Percentiles rank a stretch among this genome's conserved stretches.
Evolutionary conservation across 2,888 invertebrate species (phyloP).

Genomic region (Cantharis nigra): DNA sequence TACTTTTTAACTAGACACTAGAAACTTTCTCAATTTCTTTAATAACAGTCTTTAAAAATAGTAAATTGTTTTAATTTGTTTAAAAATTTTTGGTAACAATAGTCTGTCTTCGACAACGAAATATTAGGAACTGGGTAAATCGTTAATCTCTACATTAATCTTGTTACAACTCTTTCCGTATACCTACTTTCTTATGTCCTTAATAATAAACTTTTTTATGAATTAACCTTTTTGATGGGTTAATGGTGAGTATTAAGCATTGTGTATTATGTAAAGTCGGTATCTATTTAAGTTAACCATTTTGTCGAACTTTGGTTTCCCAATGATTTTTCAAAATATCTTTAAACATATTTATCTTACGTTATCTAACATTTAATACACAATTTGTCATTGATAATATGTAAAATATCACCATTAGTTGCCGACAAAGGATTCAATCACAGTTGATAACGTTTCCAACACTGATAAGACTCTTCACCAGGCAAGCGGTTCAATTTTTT

Average conservation of each 20-base stretch:
- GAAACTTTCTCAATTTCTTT: not conserved
- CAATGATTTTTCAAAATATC: slow-evolving; percentile 15
- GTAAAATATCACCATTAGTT: slow-evolving; percentile 48
- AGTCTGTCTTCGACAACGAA: too few relatives aligned
- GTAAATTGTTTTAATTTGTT: not conserved
- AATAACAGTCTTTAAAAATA: not conserved
- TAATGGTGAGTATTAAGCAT: not conserved
- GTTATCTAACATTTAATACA: slow-evolving; percentile 36
- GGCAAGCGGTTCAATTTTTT: slow-evolving; percentile 43
- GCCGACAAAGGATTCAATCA: slow-evolving; percentile 54
- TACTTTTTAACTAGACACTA: not conserved
- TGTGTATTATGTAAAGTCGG: not conserved
- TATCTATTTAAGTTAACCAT: not conserved
- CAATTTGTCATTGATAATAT: slow-evolving; percentile 49
- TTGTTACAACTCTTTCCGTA: too few relatives aligned
- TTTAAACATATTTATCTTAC: slow-evolving; percentile 12
- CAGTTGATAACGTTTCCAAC: slow-evolving; percentile 47
- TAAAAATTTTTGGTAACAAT: not conserved
- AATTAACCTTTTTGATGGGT: not conserved
- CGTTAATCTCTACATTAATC: too few relatives aligned
- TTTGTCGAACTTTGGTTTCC: slow-evolving; percentile 2
- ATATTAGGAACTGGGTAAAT: too few relatives aligned
- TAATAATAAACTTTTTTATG: not conserved
- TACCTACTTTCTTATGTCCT: too few relatives aligned
- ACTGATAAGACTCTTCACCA: slow-evolving; percentile 45